Evolutionary conservation across 2,888 invertebrate species (phyloP).

Genomic region (Lagria hirta): DNA sequence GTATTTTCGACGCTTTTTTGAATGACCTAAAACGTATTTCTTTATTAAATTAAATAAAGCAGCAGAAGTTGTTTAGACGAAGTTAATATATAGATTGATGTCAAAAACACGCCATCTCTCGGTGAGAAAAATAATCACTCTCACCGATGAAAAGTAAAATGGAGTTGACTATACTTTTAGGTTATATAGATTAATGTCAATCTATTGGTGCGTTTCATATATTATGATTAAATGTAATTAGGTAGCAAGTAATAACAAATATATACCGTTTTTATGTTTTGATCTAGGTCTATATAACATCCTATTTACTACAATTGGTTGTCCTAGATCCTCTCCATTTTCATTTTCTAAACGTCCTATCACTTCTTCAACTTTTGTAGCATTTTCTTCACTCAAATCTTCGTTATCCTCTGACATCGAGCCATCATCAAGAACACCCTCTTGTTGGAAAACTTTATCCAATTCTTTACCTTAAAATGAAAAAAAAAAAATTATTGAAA

Average conservation of each 20-base stretch:
- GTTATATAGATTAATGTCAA: too few relatives aligned
- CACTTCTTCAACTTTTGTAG: constrained; percentile 53
- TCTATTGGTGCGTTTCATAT: too few relatives aligned
- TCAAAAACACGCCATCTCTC: too few relatives aligned
- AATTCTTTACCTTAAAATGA: constrained; percentile 76
- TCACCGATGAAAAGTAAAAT: too few relatives aligned
- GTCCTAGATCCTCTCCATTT: constrained; percentile 62
- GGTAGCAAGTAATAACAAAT: not conserved
- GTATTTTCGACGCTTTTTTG: constrained; percentile 50
- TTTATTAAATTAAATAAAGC: too few relatives aligned
- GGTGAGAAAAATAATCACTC: too few relatives aligned
- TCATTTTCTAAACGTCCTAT: constrained; percentile 69
- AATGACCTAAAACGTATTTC: constrained; percentile 7
- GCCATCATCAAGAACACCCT: constrained; percentile 66
- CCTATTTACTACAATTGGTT: constrained; percentile 63
- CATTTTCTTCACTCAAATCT: constrained; percentile 35
- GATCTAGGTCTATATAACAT: constrained; percentile 22
- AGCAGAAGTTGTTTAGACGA: too few relatives aligned
- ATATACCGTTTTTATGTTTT: constrained; percentile 7
- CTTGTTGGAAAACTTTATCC: constrained; percentile 70
- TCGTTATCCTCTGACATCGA: constrained; percentile 34
- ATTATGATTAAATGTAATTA: not conserved
- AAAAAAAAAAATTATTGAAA: too few relatives aligned
- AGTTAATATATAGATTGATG: too few relatives aligned
- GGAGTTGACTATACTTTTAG: too few relatives aligned